Percentiles rank a stretch among this genome's conserved stretches.
Evolutionary conservation across 2,797 vertebrate genomes (phyloP).

Genomic region (Morus bassanus): DNA sequence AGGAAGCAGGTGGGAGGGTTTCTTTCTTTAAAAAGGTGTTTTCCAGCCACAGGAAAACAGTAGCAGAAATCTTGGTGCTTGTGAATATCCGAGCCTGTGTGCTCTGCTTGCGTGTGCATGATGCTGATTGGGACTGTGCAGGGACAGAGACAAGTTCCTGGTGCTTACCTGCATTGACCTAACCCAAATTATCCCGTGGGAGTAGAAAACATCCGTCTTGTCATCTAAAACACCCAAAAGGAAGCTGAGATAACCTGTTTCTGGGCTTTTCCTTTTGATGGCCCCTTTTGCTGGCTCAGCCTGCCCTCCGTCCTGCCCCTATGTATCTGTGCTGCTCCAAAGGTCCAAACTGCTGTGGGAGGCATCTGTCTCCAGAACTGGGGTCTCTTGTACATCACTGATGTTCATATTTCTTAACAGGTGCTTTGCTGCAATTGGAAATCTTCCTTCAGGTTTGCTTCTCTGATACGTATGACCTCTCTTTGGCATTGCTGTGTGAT

Average conservation of each 20-base stretch:
- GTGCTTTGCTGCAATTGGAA: neutral
- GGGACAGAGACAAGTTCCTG: neutral
- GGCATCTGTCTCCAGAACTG: accelerated
- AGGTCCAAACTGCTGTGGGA: neutral
- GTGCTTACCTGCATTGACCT: neutral
- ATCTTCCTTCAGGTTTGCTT: neutral
- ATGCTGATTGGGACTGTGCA: neutral
- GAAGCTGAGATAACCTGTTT: neutral
- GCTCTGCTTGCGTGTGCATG: accelerated
- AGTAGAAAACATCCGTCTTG: neutral
- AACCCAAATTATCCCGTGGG: neutral
- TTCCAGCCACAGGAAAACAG: neutral
- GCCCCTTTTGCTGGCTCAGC: neutral
- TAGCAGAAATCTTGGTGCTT: neutral
- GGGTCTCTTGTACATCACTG: too few relatives aligned
- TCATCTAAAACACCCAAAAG: neutral
- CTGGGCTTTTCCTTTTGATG: neutral
- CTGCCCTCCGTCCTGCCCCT: neutral
- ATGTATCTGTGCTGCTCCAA: neutral
- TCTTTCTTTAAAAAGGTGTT: neutral
- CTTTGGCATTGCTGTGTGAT: neutral
- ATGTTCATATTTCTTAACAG: neutral
- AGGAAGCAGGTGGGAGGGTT: neutral
- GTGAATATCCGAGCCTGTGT: accelerated
- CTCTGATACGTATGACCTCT: neutral